A percentile compares a stretch with the other conserved stretches of the same genome.
These are phyloP conservation scores for Melinopterus prodromus DNA, from an alignment of 2,888 invertebrate species.

Conservation along the genomic window DNA sequence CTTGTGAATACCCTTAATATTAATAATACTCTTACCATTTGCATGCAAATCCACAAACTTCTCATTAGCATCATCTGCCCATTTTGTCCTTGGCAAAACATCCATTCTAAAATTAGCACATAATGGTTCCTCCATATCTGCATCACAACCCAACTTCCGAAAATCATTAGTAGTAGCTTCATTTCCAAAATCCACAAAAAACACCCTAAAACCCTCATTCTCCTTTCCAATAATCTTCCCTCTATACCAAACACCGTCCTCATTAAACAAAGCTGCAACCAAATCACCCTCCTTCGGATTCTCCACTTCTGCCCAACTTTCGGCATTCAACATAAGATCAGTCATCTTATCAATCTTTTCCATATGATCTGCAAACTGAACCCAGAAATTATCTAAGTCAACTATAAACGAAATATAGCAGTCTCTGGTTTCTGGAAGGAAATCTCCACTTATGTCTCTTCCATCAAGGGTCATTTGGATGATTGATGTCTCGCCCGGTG, in stretches of 20 bases:
- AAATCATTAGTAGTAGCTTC: conserved; percentile 65
- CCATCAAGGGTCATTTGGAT: conserved; percentile 70
- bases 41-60: conserved; percentile 55
- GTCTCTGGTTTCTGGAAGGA: conserved; percentile 56
- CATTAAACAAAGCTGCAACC: conserved; percentile 82
- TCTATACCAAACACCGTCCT: conserved; percentile 91
- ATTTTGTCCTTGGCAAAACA: conserved; percentile 57
- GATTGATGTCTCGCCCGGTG: conserved; percentile 71
- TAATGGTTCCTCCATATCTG: conserved; percentile 60
- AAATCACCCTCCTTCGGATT: conserved; percentile 68
- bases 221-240: conserved; percentile 86
- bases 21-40: conserved; percentile 12
- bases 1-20: too few species aligned
- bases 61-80: conserved; percentile 56
- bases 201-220: conserved; percentile 76
- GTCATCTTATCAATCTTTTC: conserved; percentile 67
- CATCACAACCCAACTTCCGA: conserved; percentile 60
- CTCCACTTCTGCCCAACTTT: conserved; percentile 54
- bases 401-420: conserved; percentile 73
- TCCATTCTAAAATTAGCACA: conserved; percentile 66
- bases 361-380: conserved; percentile 67
- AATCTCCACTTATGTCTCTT: conserved; percentile 69
- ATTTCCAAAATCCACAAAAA: conserved; percentile 81
- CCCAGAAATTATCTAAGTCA: conserved; percentile 74
- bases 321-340: conserved; percentile 66